Percentiles rank a stretch among this genome's conserved stretches.
Evolutionary conservation across 2,797 vertebrate species (phyloP).

Genomic region (Pseudochirops corinnae): DNA sequence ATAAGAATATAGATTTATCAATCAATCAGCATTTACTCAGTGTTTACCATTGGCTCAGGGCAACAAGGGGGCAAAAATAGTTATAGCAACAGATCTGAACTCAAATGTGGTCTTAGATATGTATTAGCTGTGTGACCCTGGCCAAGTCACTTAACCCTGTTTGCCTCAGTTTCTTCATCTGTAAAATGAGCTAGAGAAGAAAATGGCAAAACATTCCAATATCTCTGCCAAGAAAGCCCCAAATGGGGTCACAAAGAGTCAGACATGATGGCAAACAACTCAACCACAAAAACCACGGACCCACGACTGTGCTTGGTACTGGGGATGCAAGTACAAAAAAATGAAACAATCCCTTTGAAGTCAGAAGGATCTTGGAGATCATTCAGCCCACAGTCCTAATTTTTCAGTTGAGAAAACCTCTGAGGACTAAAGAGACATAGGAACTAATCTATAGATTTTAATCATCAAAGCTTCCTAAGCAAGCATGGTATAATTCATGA

Average conservation of each 20-base stretch:
- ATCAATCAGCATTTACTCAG: background rate
- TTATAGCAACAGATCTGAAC: background rate
- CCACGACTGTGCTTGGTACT: background rate
- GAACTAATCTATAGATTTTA: background rate
- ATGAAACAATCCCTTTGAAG: background rate
- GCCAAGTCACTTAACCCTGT: background rate
- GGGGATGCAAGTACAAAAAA: background rate
- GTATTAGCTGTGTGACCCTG: background rate
- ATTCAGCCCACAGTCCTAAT: background rate
- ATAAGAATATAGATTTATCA: background rate
- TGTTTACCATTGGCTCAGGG: background rate
- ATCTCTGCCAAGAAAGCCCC: background rate
- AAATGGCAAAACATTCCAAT: background rate
- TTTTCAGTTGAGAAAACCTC: background rate
- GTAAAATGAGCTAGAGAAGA: background rate
- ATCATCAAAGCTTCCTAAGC: background rate
- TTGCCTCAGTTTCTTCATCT: background rate
- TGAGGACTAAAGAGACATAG: background rate
- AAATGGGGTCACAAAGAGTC: background rate
- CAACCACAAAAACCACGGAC: background rate
- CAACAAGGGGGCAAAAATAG: background rate
- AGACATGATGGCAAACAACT: background rate
- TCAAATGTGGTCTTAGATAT: background rate
- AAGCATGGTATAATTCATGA: background rate
- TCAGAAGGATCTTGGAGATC: background rate